Evolutionary conservation across 2,888 invertebrate species (phyloP), one percentile per base, ranked within the genome.

Genomic region (Dendrolimus houi): DNA sequence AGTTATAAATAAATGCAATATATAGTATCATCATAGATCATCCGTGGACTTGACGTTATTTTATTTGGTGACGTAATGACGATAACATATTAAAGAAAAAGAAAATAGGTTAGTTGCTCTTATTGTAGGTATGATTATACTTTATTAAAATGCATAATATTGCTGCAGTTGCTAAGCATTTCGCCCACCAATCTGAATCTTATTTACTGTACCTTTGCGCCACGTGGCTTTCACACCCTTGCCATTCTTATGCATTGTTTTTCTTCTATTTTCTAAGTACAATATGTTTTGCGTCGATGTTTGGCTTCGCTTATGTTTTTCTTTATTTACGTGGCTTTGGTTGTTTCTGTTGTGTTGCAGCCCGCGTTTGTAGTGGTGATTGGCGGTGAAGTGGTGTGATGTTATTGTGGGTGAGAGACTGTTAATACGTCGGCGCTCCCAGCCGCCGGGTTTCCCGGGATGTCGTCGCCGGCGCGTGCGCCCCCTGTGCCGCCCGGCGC

Each of bases 291-390:
- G 73, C 77, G 63, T 68, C 60, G 54, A 57, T 63, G 59, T 59
- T 63, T 70, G 58, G 81, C 79, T 81, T 79, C 65, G 87, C 86
- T 87, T 83, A 47, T 47, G 47, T 47, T 47, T 67, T 64, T 71
- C 65, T 78, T 74, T 82, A 89, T 89, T 87, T 85, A 88, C 68
- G 83, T 82, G 78, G 87, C 87, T 87, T 85, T 79, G 76, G 81
- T 83, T 79, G 85, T 81, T 74, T 83, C 69, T 85, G 76, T 81
- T 85, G 68, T 88, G 86, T 89, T 89, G 81, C 89, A 90, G 89
- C 77, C 69, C 81, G 79, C 79, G 83, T 83, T 81, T 77, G 73
- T 85, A 86, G 84, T 81, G 86, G 78, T 73, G 79, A 64, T 71
- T 69, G 69, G 66, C 70, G 76, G 80, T 72, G 77, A 72, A 68